Evolutionary conservation across 1,140 invertebrate genomes (phyloP).

Genomic region (Neuroterus valhalla): DNA sequence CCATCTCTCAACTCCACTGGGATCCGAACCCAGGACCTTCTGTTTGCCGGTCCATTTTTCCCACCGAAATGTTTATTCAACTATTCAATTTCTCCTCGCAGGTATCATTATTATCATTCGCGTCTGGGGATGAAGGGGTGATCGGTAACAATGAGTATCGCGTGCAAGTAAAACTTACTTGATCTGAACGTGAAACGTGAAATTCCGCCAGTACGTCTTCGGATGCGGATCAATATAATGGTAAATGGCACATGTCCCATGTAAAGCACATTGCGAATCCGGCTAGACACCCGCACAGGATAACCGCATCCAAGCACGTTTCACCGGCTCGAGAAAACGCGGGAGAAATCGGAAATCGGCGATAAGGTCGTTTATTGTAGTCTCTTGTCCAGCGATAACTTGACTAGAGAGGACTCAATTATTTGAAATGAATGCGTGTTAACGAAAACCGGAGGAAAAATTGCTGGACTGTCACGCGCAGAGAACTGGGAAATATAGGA

Average conservation of each 20-base stretch:
- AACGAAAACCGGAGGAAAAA: slow-evolving; percentile 59
- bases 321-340: slow-evolving; percentile 20
- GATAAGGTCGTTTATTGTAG: not conserved
- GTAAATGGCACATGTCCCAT: slow-evolving; percentile 60
- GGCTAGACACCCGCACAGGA: too few species aligned
- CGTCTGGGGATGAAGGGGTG: not conserved
- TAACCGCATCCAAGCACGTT: slow-evolving; percentile 27
- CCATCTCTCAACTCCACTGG: too few species aligned
- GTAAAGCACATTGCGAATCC: slow-evolving; percentile 43
- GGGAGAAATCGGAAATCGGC: slow-evolving; percentile 28
- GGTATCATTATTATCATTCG: too few species aligned
- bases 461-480: slow-evolving; percentile 61
- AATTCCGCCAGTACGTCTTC: slow-evolving; percentile 55
- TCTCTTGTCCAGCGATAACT: not conserved
- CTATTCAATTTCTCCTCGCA: too few species aligned
- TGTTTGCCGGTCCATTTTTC: too few species aligned
- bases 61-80: too few species aligned
- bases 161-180: slow-evolving; percentile 36
- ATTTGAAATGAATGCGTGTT: slow-evolving; percentile 35
- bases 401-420: not conserved
- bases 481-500: slow-evolving; percentile 55
- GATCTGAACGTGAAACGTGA: slow-evolving; percentile 48
- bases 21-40: too few species aligned
- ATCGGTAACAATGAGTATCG: not conserved
- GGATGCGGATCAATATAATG: slow-evolving; percentile 63